Conservation (phyloP, 2,888 invertebrate genomes). For the Charanyca ferruginea region DNA sequence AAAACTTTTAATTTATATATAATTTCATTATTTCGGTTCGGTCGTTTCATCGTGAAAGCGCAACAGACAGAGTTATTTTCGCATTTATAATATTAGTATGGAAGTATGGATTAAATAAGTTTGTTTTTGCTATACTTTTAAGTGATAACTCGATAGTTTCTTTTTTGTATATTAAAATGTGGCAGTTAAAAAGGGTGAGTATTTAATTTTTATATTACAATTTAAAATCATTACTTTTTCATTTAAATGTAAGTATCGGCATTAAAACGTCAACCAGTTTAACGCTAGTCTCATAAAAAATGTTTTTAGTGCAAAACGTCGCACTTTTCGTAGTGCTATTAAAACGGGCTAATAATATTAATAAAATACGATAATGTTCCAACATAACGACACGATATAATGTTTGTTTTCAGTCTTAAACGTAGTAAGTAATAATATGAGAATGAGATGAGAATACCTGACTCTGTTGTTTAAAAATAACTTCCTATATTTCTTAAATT, state of each 20-base stretch:
- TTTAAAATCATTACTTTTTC: slow-evolving; percentile 30
- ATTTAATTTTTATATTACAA: slow-evolving; percentile 33
- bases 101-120: too few species aligned
- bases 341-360: slow-evolving; percentile 22
- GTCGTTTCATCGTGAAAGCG: too few species aligned
- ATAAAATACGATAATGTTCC: slow-evolving; percentile 33
- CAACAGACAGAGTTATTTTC: too few species aligned
- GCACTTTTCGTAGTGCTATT: slow-evolving; percentile 35
- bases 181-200: slow-evolving; percentile 14
- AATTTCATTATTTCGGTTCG: too few species aligned
- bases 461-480: slow-evolving; percentile 3
- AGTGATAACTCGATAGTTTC: slow-evolving; percentile 7
- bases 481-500: too few species aligned
- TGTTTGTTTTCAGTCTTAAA: slow-evolving; percentile 25
- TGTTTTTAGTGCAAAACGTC: slow-evolving; percentile 37
- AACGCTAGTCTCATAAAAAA: slow-evolving; percentile 33
- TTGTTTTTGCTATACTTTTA: slow-evolving; percentile 18
- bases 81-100: too few species aligned
- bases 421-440: not conserved
- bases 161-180: slow-evolving; percentile 17
- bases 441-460: slow-evolving; percentile 4
- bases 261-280: slow-evolving; percentile 18
- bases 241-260: slow-evolving; percentile 15
- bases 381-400: slow-evolving; percentile 13
- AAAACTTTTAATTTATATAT: too few species aligned